Conservation (phyloP, 2,888 invertebrate species). For the Rotaria socialis region DNA sequence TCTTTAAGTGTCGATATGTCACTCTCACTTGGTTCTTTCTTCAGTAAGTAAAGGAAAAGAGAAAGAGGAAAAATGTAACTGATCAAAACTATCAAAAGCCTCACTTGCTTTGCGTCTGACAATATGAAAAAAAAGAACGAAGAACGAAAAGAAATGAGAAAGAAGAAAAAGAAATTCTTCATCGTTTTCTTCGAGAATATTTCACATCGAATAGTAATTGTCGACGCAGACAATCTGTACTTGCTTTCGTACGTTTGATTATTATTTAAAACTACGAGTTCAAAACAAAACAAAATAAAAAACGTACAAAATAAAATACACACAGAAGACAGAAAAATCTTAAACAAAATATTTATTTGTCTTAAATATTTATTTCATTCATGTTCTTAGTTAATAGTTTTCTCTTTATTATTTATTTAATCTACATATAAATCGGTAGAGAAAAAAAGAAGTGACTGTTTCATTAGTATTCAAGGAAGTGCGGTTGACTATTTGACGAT, state of each 20-base stretch:
- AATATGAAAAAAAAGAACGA: background rate
- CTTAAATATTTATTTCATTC: too few relatives aligned
- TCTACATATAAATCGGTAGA: too few relatives aligned
- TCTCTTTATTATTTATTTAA: too few relatives aligned
- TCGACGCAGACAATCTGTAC: background rate
- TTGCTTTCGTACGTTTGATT: background rate
- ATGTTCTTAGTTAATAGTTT: too few relatives aligned
- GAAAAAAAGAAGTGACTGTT: background rate
- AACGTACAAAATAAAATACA: too few relatives aligned
- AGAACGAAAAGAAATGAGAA: background rate
- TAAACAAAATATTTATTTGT: too few relatives aligned
- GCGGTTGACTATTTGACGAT: background rate
- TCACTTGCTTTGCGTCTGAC: slow-evolving; percentile 11
- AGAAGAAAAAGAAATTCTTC: background rate
- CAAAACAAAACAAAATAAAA: too few relatives aligned
- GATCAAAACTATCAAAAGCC: slow-evolving; percentile 26
- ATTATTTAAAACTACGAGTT: background rate
- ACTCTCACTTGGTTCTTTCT: slow-evolving; percentile 23
- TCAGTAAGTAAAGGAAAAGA: background rate
- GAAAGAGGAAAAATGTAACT: background rate
- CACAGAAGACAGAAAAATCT: too few relatives aligned
- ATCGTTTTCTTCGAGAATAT: background rate
- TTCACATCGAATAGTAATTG: background rate
- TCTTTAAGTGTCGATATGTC: slow-evolving; percentile 13
- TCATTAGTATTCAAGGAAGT: background rate